Evolutionary conservation across 1,140 invertebrate genomes (phyloP), one percentile per base, ranked within the genome.

Genomic region (Trachelipus rathkii): DNA sequence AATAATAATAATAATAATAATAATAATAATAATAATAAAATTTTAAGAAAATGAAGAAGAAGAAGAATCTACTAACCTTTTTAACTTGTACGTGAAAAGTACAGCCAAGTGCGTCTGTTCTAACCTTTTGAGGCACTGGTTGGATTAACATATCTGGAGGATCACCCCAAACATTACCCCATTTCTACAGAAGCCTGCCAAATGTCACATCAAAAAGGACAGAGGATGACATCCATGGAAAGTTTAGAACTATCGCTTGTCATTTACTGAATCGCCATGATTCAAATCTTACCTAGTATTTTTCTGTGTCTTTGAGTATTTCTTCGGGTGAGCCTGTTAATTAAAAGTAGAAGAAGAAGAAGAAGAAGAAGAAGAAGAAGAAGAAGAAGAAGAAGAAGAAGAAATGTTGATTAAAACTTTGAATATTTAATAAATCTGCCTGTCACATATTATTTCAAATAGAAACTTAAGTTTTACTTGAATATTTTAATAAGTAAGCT

Each of bases 191-290:
- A 81, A 81, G 72, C 73, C 74, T 77, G 23, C 77, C 77, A 74
- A 78, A 81, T 10, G 79, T 72, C 68, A 78, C 9, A 73, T 75
- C 79, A 77, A 81, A 45, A 81, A 72, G 23, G 74, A 19, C 79
- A 66, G 23, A 77, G 78, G 43, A 75, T 76, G 53, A 72, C 70
- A 68, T 81, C 79, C 9, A 70, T 74, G 5, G 69, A 44, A 19
- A 81, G 72, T 50, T 81, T 81, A 13, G 76, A 78, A 0, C 79
- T 77, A 8, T 71, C 70, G 8, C 73, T 50, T 67, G 70, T 82
- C 79, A 74, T 82, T 82, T 6, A 82, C 79, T 13, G 78, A 79
- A 75, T 82, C 81, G 74, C 81, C 81, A 46, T 82, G 81, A 72
- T 77, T 78, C 6, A 82, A 71, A 77, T 76, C 13, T 71, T 76